A percentile compares a stretch with the other conserved stretches of the same genome.
phyloP scores from a whole-genome alignment of 2,888 invertebrate species.

The Notocelia uddmanniana region DNA sequence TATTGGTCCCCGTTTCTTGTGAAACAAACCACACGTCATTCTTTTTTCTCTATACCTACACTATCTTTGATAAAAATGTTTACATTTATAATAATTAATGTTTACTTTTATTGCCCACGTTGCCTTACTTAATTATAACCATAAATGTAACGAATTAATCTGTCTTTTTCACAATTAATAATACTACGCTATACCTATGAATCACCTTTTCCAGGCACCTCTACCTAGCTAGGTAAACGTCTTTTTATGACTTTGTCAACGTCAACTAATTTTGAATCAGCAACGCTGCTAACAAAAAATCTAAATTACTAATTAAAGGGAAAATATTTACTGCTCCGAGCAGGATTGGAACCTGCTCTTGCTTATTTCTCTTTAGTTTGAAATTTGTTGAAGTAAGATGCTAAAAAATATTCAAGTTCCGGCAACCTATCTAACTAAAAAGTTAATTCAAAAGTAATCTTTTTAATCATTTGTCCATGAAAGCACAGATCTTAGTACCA shows the following conservation, averaged over 20 bases:
- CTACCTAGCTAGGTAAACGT: not conserved
- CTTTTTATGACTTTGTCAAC: not conserved
- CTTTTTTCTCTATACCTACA: too few species aligned
- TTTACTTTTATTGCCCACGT: not conserved
- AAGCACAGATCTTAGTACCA: conserved; percentile 69
- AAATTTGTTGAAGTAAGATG: not conserved
- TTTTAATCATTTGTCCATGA: conserved; percentile 56
- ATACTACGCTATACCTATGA: too few species aligned
- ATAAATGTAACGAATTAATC: not conserved
- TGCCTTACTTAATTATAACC: not conserved
- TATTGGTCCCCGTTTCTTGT: too few species aligned
- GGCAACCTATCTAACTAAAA: conserved; percentile 8
- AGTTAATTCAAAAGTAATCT: conserved; percentile 61
- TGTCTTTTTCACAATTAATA: not conserved
- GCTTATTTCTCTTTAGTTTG: too few species aligned
- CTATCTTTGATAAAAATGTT: not conserved
- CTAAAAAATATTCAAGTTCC: not conserved
- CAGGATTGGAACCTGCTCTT: too few species aligned
- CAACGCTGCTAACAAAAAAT: too few species aligned
- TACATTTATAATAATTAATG: not conserved
- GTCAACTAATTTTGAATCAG: too few species aligned
- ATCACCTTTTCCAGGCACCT: too few species aligned
- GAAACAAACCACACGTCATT: too few species aligned
- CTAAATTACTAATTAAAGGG: too few species aligned
- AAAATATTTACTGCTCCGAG: too few species aligned